Conservation (phyloP, 2,888 invertebrate genomes). For the Oscheius onirici region DNA sequence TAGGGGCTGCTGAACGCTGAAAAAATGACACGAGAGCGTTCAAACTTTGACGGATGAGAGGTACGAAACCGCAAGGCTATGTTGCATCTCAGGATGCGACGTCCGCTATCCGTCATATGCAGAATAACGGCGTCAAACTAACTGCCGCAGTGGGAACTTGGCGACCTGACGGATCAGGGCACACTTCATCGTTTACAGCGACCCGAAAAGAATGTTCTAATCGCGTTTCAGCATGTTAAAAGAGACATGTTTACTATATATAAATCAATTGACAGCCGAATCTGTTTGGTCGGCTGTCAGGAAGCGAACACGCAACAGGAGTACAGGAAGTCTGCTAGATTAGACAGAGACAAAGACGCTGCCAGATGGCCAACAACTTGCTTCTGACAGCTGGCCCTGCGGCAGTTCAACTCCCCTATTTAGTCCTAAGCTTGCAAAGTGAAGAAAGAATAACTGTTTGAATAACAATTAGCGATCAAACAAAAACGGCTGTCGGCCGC, state of each 20-base stretch:
- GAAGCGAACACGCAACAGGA: not conserved
- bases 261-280: too few species aligned
- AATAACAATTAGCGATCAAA: not conserved
- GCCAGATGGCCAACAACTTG: constrained; percentile 31
- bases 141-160: constrained; percentile 26
- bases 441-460: not conserved
- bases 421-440: not conserved
- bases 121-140: constrained; percentile 33
- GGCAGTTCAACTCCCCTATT: constrained; percentile 13
- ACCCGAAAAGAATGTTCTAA: too few species aligned
- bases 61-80: not conserved
- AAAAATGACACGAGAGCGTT: constrained; percentile 1
- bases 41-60: constrained; percentile 3
- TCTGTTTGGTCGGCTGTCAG: not conserved
- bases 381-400: constrained; percentile 25
- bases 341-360: constrained; percentile 23
- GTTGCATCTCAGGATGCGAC: constrained; percentile 29
- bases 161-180: not conserved
- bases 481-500: constrained; percentile 9
- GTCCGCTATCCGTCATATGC: constrained; percentile 26
- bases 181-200: not conserved
- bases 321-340: constrained; percentile 29
- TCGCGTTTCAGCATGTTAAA: too few species aligned
- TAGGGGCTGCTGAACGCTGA: not conserved
- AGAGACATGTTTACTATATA: too few species aligned